A percentile compares a stretch with the other conserved stretches of the same genome.
Evolutionary conservation across 2,888 invertebrate genomes (phyloP).

Genomic region (Agonopterix alstromeriana): DNA sequence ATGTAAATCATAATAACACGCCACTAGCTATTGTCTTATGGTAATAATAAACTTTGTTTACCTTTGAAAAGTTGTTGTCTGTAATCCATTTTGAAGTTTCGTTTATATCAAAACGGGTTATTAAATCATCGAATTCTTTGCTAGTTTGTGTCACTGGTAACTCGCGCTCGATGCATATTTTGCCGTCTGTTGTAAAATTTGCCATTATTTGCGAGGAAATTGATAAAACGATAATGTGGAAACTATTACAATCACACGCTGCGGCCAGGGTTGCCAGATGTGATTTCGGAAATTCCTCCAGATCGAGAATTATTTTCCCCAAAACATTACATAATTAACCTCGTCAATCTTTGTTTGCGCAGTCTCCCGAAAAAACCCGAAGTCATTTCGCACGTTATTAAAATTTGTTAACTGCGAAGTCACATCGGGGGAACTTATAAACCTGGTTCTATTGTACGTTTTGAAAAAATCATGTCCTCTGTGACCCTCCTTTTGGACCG

Average conservation of each 20-base stretch:
- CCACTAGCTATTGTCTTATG: background rate
- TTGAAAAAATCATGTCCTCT: too few relatives aligned
- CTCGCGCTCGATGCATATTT: constrained; percentile 70
- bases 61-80: constrained; percentile 80
- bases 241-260: background rate
- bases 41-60: constrained; percentile 35
- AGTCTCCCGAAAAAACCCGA: too few relatives aligned
- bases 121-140: constrained; percentile 35
- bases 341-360: too few relatives aligned
- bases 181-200: constrained; percentile 72
- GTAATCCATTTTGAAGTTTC: constrained; percentile 83
- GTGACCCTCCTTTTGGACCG: too few relatives aligned
- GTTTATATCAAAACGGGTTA: constrained; percentile 75
- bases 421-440: too few relatives aligned
- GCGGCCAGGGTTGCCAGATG: too few relatives aligned
- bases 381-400: too few relatives aligned
- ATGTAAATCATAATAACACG: background rate
- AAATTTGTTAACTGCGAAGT: too few relatives aligned
- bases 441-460: too few relatives aligned
- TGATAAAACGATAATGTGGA: background rate
- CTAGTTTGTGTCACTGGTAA: constrained; percentile 32
- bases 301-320: too few relatives aligned
- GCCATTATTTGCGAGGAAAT: constrained; percentile 31
- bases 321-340: too few relatives aligned
- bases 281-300: too few relatives aligned